These are phyloP conservation scores for Ptiloglossa arizonensis DNA, from an alignment of 1,140 invertebrate genomes.

Conservation along the genomic window DNA sequence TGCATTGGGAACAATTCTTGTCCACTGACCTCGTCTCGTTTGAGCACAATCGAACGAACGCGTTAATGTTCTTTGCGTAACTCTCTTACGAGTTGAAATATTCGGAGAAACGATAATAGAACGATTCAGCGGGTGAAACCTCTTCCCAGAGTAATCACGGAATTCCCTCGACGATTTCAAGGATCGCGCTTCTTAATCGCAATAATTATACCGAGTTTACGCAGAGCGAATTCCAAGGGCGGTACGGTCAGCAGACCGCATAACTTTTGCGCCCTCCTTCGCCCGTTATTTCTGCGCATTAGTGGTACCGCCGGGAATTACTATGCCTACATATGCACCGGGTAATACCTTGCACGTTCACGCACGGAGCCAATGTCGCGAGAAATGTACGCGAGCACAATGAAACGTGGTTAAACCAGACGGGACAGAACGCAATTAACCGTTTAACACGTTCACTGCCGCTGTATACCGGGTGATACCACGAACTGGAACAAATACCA, in stretches of 20 bases:
- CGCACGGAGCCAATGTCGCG: neutral
- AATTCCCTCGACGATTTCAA: neutral
- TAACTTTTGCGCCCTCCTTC: neutral
- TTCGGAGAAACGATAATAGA: slow-evolving; percentile 12
- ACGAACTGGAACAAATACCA: no score
- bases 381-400: neutral
- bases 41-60: no score
- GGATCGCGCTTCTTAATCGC: neutral
- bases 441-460: slow-evolving; percentile 2
- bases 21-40: no score
- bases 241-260: no score
- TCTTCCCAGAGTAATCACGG: neutral
- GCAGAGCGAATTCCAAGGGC: neutral
- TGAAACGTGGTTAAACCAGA: neutral
- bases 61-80: no score
- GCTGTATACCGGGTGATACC: no score
- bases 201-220: neutral
- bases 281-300: neutral
- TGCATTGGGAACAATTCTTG: no score
- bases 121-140: no score
- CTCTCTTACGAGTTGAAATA: no score
- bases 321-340: neutral
- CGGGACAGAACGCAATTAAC: slow-evolving; percentile 5
- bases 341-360: neutral
- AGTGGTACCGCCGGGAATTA: neutral